Conservation (phyloP, 2,888 invertebrate genomes). For the Iselma pallidipennis region DNA sequence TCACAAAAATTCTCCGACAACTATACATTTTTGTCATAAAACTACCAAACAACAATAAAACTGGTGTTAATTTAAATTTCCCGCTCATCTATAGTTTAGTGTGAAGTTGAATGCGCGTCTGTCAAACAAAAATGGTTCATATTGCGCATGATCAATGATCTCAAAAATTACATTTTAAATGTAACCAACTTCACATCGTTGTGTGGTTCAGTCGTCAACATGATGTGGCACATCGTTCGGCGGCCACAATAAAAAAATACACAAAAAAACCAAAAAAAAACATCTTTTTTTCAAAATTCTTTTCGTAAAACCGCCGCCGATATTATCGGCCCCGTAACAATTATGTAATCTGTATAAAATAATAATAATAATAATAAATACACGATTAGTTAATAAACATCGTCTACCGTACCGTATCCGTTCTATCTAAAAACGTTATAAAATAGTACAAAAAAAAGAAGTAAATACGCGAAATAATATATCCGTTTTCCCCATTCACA, state of each 20-base stretch:
- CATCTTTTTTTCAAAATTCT: conserved; percentile 41
- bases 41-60: background rate
- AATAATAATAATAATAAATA: conserved; percentile 31
- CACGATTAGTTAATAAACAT: conserved; percentile 46
- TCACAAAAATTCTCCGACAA: too few species aligned
- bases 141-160: conserved; percentile 38
- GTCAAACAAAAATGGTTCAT: conserved; percentile 29
- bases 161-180: background rate
- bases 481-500: conserved; percentile 43
- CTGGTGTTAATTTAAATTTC: conserved; percentile 33
- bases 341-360: conserved; percentile 53
- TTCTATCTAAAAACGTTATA: conserved; percentile 51
- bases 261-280: background rate
- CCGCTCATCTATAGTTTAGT: conserved; percentile 31
- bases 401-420: conserved; percentile 49
- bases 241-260: conserved; percentile 47
- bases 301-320: conserved; percentile 52
- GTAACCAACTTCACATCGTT: background rate
- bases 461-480: conserved; percentile 47
- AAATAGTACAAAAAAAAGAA: conserved; percentile 50
- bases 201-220: conserved; percentile 55
- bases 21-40: background rate
- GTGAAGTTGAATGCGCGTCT: conserved; percentile 23
- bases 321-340: conserved; percentile 52
- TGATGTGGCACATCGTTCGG: conserved; percentile 58